Conservation (phyloP, 2,888 invertebrate genomes). For the Venustoraphidia nigricollis region DNA sequence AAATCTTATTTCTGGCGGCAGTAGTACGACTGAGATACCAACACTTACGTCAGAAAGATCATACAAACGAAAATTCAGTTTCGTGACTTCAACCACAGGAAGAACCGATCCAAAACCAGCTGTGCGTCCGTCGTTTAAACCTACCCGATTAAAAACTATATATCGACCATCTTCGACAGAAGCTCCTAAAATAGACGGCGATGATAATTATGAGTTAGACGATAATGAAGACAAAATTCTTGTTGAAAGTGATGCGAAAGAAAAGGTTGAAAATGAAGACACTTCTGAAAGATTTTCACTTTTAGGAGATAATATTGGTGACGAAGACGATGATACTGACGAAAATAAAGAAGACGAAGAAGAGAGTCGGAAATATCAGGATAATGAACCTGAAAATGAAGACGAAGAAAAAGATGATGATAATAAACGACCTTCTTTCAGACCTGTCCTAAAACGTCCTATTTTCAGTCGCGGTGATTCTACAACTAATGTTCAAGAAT, state of each 20-base stretch:
- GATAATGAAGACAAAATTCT: not conserved
- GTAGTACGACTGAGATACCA: slow-evolving; percentile 9
- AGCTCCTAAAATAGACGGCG: not conserved
- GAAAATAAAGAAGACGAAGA: not conserved
- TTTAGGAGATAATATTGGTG: slow-evolving; percentile 2
- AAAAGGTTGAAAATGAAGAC: not conserved
- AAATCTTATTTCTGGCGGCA: too few species aligned
- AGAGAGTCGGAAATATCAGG: not conserved
- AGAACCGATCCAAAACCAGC: too few species aligned
- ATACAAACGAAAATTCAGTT: slow-evolving; percentile 3
- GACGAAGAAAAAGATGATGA: slow-evolving; percentile 2
- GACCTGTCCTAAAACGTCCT: not conserved
- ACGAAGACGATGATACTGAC: slow-evolving; percentile 9
- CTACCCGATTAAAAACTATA: too few species aligned
- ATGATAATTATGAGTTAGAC: not conserved
- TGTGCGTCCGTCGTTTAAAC: too few species aligned
- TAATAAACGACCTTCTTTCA: not conserved
- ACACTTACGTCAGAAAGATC: slow-evolving; percentile 7
- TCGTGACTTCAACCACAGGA: too few species aligned
- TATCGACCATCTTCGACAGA: not conserved
- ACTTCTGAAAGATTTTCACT: not conserved
- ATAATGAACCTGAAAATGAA: slow-evolving; percentile 4
- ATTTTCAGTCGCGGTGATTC: not conserved
- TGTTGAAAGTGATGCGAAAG: not conserved
- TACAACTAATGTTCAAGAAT: not conserved